These are phyloP conservation scores for Ptychoptera albimana DNA, from an alignment of 2,888 invertebrate genomes.

Conservation along the genomic window DNA sequence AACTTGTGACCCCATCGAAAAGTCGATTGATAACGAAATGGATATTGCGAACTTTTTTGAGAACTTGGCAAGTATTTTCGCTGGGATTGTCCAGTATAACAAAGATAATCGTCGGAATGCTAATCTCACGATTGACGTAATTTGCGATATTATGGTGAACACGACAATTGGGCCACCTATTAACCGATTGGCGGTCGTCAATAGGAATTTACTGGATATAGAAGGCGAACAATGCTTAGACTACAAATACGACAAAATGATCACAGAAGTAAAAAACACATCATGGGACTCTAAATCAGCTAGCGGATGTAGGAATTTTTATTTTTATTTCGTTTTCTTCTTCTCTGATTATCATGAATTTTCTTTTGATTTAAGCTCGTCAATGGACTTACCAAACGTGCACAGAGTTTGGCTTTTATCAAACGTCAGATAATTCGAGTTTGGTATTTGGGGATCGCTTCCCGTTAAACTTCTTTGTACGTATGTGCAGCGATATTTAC, in stretches of 20 bases:
- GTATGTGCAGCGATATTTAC: conserved; percentile 72
- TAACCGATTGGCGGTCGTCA: conserved; percentile 57
- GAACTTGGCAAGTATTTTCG: conserved; percentile 71
- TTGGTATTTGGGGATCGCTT: conserved; percentile 59
- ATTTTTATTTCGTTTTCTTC: too few relatives aligned
- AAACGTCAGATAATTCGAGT: conserved; percentile 49
- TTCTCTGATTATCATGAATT: conserved; percentile 6
- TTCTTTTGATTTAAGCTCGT: conserved; percentile 41
- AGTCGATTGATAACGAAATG: conserved; percentile 37
- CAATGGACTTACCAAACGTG: conserved; percentile 94
- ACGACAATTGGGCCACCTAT: conserved; percentile 42
- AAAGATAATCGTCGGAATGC: conserved; percentile 70
- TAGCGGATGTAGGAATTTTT: conserved; percentile 15
- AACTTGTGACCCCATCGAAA: conserved; percentile 59
- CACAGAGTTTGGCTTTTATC: conserved; percentile 91
- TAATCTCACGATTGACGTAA: conserved; percentile 64
- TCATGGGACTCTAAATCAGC: conserved; percentile 59
- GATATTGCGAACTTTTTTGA: conserved; percentile 70
- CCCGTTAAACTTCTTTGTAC: conserved; percentile 56
- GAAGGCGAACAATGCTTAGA: conserved; percentile 63
- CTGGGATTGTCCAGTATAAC: conserved; percentile 86
- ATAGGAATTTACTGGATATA: conserved; percentile 46
- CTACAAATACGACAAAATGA: conserved; percentile 63
- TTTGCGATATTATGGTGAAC: conserved; percentile 62
- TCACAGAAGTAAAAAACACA: conserved; percentile 45